phyloP scores from a whole-genome alignment of 35 echinoderm and acorn worm genomes.

The Diadema setosum region DNA sequence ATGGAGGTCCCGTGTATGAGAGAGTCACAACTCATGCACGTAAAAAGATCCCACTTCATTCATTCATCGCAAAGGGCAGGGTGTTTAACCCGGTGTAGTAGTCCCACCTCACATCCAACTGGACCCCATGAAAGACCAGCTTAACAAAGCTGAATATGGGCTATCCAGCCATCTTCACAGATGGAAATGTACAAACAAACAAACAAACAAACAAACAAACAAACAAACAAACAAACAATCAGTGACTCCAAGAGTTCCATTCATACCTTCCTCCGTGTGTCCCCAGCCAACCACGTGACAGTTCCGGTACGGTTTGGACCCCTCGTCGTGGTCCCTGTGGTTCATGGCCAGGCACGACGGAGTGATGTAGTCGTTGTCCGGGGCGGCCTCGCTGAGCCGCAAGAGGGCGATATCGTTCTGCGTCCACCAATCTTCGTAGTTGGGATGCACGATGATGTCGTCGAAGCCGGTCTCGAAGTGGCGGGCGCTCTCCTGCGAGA shows the following conservation, averaged over 20 bases:
- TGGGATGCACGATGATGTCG: slow-evolving; percentile 16
- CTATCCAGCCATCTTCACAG: no score
- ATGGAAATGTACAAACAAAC: no score
- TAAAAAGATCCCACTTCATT: no score
- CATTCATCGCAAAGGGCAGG: no score
- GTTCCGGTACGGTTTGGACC: slow-evolving; percentile 5
- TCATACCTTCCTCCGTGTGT: not conserved
- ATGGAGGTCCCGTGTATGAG: no score
- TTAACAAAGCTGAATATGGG: no score
- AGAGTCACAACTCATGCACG: no score
- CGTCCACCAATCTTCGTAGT: not conserved
- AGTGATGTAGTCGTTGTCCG: not conserved
- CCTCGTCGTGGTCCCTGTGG: not conserved
- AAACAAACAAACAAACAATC: no score
- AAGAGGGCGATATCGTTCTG: slow-evolving; percentile 44
- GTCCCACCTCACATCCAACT: no score
- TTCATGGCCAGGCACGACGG: slow-evolving; percentile 9
- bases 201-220: no score
- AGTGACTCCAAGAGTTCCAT: not conserved
- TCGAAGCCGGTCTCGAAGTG: not conserved
- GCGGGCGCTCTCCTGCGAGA: not conserved
- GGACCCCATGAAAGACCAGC: no score
- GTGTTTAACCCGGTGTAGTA: no score
- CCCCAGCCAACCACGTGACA: slow-evolving; percentile 37
- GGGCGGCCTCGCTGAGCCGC: not conserved